A percentile compares a stretch with the other conserved stretches of the same genome.
phyloP scores from a whole-genome alignment of 2,113 vertebrate genomes.

The Dromaius novaehollandiae region DNA sequence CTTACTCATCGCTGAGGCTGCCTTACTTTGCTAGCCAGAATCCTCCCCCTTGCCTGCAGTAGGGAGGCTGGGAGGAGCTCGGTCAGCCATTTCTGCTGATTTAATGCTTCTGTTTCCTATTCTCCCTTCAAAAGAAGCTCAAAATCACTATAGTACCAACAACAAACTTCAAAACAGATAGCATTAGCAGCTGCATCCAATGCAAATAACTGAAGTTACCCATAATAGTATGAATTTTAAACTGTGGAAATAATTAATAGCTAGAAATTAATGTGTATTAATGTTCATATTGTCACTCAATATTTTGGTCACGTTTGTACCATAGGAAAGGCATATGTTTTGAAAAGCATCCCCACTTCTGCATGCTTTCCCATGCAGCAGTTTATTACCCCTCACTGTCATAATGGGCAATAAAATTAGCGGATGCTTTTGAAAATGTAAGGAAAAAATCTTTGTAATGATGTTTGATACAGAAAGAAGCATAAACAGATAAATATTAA shows the following conservation, averaged over 20 bases:
- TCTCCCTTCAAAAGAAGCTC: background rate
- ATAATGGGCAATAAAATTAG: background rate
- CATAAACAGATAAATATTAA: background rate
- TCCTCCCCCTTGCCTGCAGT: background rate
- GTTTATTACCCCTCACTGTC: background rate
- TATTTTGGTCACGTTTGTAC: background rate
- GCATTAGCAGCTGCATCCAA: background rate
- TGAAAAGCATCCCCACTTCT: background rate
- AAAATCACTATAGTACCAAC: background rate
- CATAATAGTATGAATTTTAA: background rate
- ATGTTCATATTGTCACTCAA: background rate
- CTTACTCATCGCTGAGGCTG: background rate
- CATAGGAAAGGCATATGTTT: accelerated
- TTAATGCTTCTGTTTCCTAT: background rate
- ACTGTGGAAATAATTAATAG: background rate
- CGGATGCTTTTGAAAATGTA: background rate
- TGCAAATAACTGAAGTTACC: background rate
- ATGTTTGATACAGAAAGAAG: background rate
- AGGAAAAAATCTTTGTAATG: background rate
- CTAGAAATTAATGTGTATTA: background rate
- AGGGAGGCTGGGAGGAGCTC: background rate
- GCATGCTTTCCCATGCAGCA: background rate
- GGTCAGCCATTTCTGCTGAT: background rate
- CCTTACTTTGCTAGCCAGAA: background rate
- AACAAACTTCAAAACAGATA: background rate